A percentile compares a stretch with the other conserved stretches of the same genome.
Evolutionary conservation across 2,888 invertebrate genomes (phyloP).

Genomic region (Phytoseiulus persimilis): DNA sequence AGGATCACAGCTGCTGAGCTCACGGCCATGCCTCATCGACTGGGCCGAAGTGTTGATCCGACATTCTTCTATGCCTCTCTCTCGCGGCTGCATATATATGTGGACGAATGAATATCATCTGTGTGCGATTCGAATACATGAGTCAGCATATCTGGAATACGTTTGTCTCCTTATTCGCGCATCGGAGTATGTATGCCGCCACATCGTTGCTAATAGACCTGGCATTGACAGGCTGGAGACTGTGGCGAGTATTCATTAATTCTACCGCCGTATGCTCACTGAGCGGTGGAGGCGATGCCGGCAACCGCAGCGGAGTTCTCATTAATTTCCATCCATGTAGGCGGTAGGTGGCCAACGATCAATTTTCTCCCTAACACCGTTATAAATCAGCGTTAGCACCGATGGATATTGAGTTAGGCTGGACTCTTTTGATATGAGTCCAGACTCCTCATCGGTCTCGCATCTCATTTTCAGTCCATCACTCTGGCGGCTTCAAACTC

Average conservation of each 20-base stretch:
- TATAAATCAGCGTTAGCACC: background rate
- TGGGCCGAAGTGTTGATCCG: background rate
- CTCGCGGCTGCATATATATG: background rate
- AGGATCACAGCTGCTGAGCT: background rate
- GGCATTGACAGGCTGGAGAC: background rate
- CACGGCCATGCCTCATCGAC: background rate
- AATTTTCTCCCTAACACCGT: background rate
- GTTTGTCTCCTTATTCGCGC: background rate
- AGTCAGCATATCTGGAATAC: background rate
- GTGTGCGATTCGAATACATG: background rate
- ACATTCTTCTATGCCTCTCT: background rate
- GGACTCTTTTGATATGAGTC: background rate
- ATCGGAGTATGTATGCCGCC: background rate
- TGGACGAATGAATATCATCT: background rate
- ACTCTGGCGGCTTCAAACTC: too few relatives aligned
- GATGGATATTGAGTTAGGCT: background rate
- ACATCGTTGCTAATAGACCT: background rate
- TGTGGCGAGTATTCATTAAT: background rate
- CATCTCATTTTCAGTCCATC: background rate
- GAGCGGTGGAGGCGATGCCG: background rate
- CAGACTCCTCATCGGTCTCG: background rate
- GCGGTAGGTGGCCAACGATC: background rate
- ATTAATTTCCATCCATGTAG: background rate
- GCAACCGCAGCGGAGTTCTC: background rate
- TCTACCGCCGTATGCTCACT: background rate